These are phyloP conservation scores for Piaya cayana DNA, from an alignment of 2,113 vertebrate species.

Conservation along the genomic window DNA sequence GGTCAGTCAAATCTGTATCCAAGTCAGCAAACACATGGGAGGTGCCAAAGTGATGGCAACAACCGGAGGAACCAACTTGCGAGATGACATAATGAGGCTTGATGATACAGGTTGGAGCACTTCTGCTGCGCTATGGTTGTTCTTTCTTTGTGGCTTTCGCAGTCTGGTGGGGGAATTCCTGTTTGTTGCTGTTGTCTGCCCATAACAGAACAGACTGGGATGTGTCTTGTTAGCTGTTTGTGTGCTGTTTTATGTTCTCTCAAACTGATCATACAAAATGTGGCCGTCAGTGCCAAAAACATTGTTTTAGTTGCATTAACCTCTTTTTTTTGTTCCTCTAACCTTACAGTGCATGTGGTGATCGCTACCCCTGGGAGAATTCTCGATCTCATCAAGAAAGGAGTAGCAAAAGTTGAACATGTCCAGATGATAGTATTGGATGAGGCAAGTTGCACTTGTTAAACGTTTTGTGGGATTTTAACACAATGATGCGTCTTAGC, in stretches of 20 bases:
- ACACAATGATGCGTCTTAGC: not conserved
- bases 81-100: conserved; percentile 98
- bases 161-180: not conserved
- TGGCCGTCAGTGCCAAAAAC: not conserved
- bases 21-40: conserved; percentile 99
- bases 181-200: not conserved
- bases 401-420: conserved; percentile 96
- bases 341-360: conserved; percentile 90
- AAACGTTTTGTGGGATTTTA: not conserved
- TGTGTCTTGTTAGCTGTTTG: not conserved
- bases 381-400: conserved; percentile 99
- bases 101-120: conserved; percentile 90
- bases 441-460: conserved; percentile 82
- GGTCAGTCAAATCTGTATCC: conserved; percentile 99
- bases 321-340: not conserved
- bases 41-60: conserved; percentile 99
- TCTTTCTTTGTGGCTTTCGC: not conserved
- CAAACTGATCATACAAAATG: fast-evolving
- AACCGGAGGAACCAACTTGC: conserved; percentile 97
- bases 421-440: conserved; percentile 99
- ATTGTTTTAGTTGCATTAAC: not conserved
- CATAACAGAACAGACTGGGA: not conserved
- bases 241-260: not conserved
- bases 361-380: conserved; percentile 98
- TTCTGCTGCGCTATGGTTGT: not conserved